These are phyloP conservation scores for Taenaris catops DNA, from an alignment of 2,888 invertebrate species.

Conservation along the genomic window DNA sequence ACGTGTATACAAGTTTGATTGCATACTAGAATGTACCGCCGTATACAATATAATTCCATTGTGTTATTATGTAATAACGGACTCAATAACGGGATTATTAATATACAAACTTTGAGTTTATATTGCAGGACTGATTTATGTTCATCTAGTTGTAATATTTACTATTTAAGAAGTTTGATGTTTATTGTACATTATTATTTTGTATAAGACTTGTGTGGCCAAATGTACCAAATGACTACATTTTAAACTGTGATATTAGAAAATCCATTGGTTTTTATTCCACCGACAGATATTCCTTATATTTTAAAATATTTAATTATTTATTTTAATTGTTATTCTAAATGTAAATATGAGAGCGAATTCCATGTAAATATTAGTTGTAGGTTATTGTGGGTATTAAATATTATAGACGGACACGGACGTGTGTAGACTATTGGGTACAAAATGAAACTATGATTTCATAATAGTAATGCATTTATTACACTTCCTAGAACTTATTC, in stretches of 20 bases:
- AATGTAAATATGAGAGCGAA: constrained; percentile 52
- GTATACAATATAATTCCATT: too few relatives aligned
- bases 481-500: constrained; percentile 36
- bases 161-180: too few relatives aligned
- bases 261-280: constrained; percentile 37
- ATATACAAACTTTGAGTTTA: too few relatives aligned
- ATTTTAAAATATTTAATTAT: constrained; percentile 57
- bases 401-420: constrained; percentile 4
- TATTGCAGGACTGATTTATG: too few relatives aligned
- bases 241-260: constrained; percentile 72
- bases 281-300: constrained; percentile 50
- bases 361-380: constrained; percentile 41
- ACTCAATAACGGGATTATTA: too few relatives aligned
- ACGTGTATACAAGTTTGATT: too few relatives aligned
- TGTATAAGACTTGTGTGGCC: too few relatives aligned
- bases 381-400: constrained; percentile 20
- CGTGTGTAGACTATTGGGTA: constrained; percentile 26
- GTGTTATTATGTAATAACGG: too few relatives aligned
- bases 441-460: constrained; percentile 32
- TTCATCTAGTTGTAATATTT: too few relatives aligned
- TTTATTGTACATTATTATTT: too few relatives aligned
- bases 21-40: too few relatives aligned
- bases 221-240: too few relatives aligned
- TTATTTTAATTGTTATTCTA: constrained; percentile 34
- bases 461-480: constrained; percentile 55